Evolutionary conservation across 64 coral and sea anemone species (phyloP), one percentile per base, ranked within the genome.

Genomic region (Pachyseris speciosa): DNA sequence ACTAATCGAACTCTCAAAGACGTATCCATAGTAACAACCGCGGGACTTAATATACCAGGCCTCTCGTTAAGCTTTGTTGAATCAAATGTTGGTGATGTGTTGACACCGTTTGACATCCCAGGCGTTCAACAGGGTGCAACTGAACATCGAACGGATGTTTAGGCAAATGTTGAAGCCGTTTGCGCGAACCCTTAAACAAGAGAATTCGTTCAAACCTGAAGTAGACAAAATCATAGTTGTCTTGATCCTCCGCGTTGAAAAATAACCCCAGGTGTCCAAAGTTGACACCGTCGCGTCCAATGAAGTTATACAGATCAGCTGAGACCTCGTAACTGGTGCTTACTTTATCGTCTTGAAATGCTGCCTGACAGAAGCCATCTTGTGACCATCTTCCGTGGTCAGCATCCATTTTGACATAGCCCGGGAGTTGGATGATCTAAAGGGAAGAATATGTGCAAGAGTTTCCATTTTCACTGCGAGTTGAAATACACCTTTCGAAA

Each of bases 161-260:
- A n/a, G n/a, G n/a, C n/a, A n/a, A n/a, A n/a, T n/a, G n/a, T n/a
- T n/a, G n/a, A n/a, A n/a, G n/a, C n/a, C n/a, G n/a, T n/a, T n/a
- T n/a, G n/a, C n/a, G n/a, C n/a, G n/a, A n/a, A n/a, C n/a, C n/a
- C n/a, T n/a, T n/a, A n/a, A n/a, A n/a, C n/a, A n/a, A n/a, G n/a
- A n/a, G n/a, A n/a, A n/a, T n/a, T n/a, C n/a, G n/a, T 25, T 37
- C 32, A 59, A 80, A 80, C 76, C 76, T 80, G 76, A 80, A 80
- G 33, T 80, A 61, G 7, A 80, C 76, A 30, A 80, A 80, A 31
- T 80, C 76, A 39, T 80, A 80, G 51, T 80, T 80, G 32, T 80
- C 76, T 28, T 80, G 47, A 80, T 80, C 76, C 60, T 80, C 76
- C 12, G 51, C 33, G 33, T 80, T 80, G 13, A 80, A 60, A 31